Conservation (phyloP, 2,113 vertebrate species). For the Prinia subflava region DNA sequence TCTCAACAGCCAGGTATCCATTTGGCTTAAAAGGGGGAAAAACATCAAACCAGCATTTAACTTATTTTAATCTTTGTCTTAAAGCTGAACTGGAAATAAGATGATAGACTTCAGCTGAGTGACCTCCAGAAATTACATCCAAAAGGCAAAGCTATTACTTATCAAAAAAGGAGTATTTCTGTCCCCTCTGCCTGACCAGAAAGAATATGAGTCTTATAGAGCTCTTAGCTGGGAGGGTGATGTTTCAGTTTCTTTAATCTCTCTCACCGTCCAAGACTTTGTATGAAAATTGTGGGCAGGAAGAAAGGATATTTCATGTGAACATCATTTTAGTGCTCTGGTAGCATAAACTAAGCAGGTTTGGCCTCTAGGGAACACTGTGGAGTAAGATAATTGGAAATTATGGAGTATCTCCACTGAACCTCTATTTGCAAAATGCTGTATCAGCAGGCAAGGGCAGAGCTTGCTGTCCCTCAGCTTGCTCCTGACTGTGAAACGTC, state of each 20-base stretch:
- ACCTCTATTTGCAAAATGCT: not conserved
- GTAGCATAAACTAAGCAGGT: not conserved
- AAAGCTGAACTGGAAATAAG: not conserved
- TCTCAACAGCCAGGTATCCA: not conserved
- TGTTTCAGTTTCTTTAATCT: not conserved
- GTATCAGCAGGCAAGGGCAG: not conserved
- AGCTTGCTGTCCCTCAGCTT: not conserved
- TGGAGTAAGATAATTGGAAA: not conserved
- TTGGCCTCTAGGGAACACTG: not conserved
- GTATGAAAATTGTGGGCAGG: not conserved
- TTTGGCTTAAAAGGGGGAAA: not conserved
- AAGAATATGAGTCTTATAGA: not conserved
- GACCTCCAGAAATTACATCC: not conserved
- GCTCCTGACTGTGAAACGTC: not conserved
- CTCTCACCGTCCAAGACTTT: not conserved
- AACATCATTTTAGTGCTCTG: not conserved
- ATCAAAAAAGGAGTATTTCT: not conserved
- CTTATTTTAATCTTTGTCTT: not conserved
- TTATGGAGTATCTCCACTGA: not conserved
- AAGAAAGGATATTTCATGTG: not conserved
- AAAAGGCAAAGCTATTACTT: not conserved
- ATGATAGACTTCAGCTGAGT: not conserved
- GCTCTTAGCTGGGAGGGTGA: not conserved
- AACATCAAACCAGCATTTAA: not conserved
- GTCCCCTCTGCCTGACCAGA: not conserved